Evolutionary conservation across 2,113 vertebrate species (phyloP), one percentile per base, ranked within the genome.

Genomic region (Holacanthus passer): DNA sequence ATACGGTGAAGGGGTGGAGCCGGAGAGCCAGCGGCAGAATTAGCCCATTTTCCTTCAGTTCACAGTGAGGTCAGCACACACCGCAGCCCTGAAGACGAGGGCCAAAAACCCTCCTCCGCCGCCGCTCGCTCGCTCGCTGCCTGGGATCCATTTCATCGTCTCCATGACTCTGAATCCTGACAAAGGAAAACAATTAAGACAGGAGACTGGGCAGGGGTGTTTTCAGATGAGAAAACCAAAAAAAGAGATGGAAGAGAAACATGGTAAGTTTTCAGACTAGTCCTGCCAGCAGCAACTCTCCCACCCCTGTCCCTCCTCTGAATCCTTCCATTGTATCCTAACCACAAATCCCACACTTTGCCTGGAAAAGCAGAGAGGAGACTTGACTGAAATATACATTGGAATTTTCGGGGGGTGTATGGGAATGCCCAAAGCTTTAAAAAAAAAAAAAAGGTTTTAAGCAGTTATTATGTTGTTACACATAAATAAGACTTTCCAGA

Each of bases 311-410:
- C 84, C 83, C 84, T 87, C 82, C 89, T 80, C 91, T 90, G 68
- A 90, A 88, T 90, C 89, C 92, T 77, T 89, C 90, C 82, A 91
- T 93, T 93, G 90, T 91, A 82, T 84, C 82, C 90, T 76, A 20
- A 91, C 93, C 92, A 86, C 91, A 90, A 85, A 89, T 88, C 90
- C 89, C 91, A 92, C 83, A 84, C 84, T 89, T 90, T 77, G 84
- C 85, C 91, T 91, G 89, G 84, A 91, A 92, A 91, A 89, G 88
- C 73, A 76, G 82, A 91, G 81, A 68, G 59, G 83, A 91, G 85
- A 83, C 87, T 82, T 53, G 80, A 87, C 86, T 88, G 77, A 92
- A 92, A 92, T 90, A 88, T 87, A 89, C 73, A 77, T 78, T 68
- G 87, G 90, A 87, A 85, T 87, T 67, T 91, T 87, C 63, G 11